Conservation (phyloP, 2,888 invertebrate species). For the Noctua fimbriata region DNA sequence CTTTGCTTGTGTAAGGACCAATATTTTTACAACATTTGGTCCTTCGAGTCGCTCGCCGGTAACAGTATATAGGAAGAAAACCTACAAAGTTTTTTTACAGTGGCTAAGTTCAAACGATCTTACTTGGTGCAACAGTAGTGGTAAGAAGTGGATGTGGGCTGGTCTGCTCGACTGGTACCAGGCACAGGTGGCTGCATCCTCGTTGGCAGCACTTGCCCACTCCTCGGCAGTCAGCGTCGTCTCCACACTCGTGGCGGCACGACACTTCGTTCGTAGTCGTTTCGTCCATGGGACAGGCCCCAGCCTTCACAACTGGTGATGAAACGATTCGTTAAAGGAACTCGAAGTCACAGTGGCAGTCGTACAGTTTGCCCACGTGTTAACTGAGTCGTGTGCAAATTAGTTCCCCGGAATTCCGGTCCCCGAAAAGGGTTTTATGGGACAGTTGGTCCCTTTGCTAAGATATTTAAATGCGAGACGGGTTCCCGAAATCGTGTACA, state of each 20-base stretch:
- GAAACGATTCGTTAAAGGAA: conserved; percentile 7
- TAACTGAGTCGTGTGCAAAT: not conserved
- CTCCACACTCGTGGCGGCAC: conserved; percentile 93
- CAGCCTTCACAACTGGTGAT: conserved; percentile 91
- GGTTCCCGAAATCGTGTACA: not conserved
- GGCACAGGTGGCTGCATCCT: conserved; percentile 94
- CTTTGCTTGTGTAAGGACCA: too few species aligned
- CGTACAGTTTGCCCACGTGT: not conserved
- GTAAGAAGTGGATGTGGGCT: conserved; percentile 57
- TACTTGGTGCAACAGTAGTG: conserved; percentile 75
- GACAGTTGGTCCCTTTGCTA: not conserved
- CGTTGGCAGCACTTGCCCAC: conserved; percentile 95
- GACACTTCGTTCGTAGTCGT: conserved; percentile 66
- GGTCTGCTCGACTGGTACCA: conserved; percentile 74
- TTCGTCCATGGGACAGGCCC: conserved; percentile 74
- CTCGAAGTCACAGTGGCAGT: not conserved
- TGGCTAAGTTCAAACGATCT: not conserved
- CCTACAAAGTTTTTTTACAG: too few species aligned
- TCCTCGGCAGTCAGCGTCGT: conserved; percentile 95
- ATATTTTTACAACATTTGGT: not conserved
- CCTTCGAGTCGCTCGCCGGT: not conserved
- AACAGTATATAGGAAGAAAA: not conserved
- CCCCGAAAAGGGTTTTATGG: not conserved
- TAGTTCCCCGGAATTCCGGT: not conserved
- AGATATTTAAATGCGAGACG: not conserved